Base-by-base conservation (phyloP, 2,113 vertebrate species). In the Chelonoidis abingdonii region DNA sequence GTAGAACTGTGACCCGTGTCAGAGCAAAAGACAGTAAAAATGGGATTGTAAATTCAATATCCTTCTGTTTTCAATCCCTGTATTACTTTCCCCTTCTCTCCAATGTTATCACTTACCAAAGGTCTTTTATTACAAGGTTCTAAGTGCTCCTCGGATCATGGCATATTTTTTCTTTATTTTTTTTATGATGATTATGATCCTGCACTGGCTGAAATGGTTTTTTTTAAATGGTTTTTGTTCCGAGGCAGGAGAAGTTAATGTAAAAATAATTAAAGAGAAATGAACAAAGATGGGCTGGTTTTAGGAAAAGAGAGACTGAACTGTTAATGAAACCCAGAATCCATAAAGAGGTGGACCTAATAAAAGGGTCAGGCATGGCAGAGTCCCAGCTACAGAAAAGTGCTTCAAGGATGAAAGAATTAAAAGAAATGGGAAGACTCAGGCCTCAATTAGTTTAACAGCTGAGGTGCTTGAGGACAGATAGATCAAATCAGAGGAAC, bases 1-100 rank as follows among this genome's bases (percentile, higher is more conserved):
- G 98, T 94, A 96, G 97, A 93, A 97, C 97, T 84, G 85, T 97
- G 86, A 94, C 97, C 97, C 97, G 98, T 98, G 98, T 98, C 98
- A 98, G 97, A 98, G 97, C 98, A 98, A 98, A 98, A 98, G 96
- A 97, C 96, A 98, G 98, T 98, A 98, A 98, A 98, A 98, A 95
- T 97, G 98, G 93, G 89, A 84, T 95, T 97, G 95, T 97, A 98
- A 90, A 79, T 94, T 81, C 75, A 83, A 88, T 81, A 47, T 83
- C 38, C n/a, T 25, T 44, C 81, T 21, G 27, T 89, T 90, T 90
- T 96, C 56, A 57, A 1, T 93, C 12, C 72, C 35, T 47, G 5
- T 57, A 21, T 83, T 83, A 6, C 75, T 93, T 35, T 75, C 78
- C 27, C 59, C 88, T 95, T 89, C 50, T 47, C 10, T 59, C 72